These are phyloP conservation scores for Crambe crambe DNA, from an alignment of 37 sponge, comb jelly and placozoan species.

Conservation along the genomic window DNA sequence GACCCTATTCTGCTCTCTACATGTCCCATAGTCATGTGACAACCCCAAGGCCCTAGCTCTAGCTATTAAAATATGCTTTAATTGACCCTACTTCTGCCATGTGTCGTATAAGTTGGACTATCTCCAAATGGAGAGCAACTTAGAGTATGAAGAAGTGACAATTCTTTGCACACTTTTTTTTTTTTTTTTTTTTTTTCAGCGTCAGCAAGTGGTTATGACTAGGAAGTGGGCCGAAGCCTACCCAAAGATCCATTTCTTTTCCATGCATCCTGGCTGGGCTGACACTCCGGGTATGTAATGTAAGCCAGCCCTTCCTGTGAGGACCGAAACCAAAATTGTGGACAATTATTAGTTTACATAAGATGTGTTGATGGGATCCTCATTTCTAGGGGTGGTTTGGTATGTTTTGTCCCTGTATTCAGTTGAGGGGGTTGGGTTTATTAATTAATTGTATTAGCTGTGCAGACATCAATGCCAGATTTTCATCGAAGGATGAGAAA, in stretches of 20 bases:
- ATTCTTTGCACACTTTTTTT: too few species aligned
- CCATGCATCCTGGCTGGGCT: slow-evolving; percentile 95
- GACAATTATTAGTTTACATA: background rate
- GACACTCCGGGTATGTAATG: slow-evolving; percentile 64
- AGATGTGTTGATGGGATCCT: too few species aligned
- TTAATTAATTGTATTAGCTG: slow-evolving; percentile 31
- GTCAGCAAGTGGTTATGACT: slow-evolving; percentile 92
- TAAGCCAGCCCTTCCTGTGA: background rate
- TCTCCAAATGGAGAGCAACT: too few species aligned
- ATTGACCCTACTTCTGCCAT: too few species aligned
- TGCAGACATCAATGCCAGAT: slow-evolving; percentile 74
- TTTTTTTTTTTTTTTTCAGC: slow-evolving; percentile 39
- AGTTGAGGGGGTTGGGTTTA: too few species aligned
- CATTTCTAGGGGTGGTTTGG: too few species aligned
- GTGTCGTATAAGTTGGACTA: too few species aligned
- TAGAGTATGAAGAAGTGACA: too few species aligned
- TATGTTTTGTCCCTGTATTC: background rate
- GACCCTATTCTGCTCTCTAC: too few species aligned
- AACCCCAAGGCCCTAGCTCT: too few species aligned
- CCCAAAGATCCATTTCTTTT: slow-evolving; percentile 75
- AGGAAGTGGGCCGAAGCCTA: slow-evolving; percentile 68
- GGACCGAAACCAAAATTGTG: background rate
- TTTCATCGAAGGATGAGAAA: slow-evolving; percentile 68
- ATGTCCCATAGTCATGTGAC: too few species aligned
- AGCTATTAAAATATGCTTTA: too few species aligned